Evolutionary conservation across 2,888 invertebrate genomes (phyloP).

Genomic region (Mythimna impura): DNA sequence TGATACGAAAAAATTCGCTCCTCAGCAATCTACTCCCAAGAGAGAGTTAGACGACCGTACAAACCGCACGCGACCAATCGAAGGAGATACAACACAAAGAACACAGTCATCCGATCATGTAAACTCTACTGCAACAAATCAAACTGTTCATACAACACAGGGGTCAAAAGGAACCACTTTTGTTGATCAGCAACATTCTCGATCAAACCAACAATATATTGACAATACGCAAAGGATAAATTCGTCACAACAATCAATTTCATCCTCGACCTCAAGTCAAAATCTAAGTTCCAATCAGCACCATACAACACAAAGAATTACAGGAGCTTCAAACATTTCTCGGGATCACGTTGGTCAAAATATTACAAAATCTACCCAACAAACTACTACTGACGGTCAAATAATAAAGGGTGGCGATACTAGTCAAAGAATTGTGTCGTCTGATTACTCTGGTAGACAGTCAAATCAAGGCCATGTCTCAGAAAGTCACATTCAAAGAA

Average conservation of each 20-base stretch:
- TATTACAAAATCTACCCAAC: slow-evolving; percentile 70
- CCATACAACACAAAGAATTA: slow-evolving; percentile 65
- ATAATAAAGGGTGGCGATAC: slow-evolving; percentile 68
- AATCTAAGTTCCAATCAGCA: slow-evolving; percentile 65
- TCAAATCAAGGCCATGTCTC: slow-evolving; percentile 60
- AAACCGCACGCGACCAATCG: slow-evolving; percentile 59
- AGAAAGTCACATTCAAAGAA: slow-evolving; percentile 67
- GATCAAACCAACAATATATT: slow-evolving; percentile 71
- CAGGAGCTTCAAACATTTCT: slow-evolving; percentile 62
- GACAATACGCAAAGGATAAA: slow-evolving; percentile 64
- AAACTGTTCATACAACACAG: slow-evolving; percentile 66
- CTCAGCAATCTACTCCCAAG: slow-evolving; percentile 51
- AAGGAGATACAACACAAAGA: slow-evolving; percentile 70
- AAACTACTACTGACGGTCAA: slow-evolving; percentile 65
- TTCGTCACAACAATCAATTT: slow-evolving; percentile 67
- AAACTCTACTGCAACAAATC: slow-evolving; percentile 68
- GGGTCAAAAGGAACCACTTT: slow-evolving; percentile 67
- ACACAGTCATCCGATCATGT: slow-evolving; percentile 72
- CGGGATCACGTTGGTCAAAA: slow-evolving; percentile 70
- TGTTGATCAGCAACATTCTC: slow-evolving; percentile 70
- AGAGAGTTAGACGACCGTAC: slow-evolving; percentile 64
- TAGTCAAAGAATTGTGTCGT: slow-evolving; percentile 72
- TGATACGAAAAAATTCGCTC: slow-evolving; percentile 63
- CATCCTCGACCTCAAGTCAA: slow-evolving; percentile 67
- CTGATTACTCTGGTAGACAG: slow-evolving; percentile 70